These are phyloP conservation scores for Tubulanus polymorphus DNA, from an alignment of 2,888 invertebrate genomes.

Conservation along the genomic window DNA sequence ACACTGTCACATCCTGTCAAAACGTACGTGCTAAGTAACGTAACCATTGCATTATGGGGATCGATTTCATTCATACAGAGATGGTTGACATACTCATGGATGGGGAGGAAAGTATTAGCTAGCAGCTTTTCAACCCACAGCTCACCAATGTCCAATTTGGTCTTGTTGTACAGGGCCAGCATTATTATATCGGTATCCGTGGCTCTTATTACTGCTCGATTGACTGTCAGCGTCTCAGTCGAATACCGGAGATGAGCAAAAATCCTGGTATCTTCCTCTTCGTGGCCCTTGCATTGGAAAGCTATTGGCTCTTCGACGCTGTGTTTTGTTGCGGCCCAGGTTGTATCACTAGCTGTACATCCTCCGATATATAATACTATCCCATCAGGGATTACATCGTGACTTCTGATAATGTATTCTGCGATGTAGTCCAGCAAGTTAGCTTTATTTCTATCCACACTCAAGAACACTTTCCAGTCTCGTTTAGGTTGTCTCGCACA, in stretches of 20 bases:
- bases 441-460: background rate
- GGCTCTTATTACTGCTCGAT: background rate
- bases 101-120: background rate
- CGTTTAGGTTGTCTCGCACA: no score
- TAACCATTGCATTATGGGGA: background rate
- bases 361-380: background rate
- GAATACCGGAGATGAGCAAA: background rate
- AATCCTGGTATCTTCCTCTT: background rate
- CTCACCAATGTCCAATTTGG: no score
- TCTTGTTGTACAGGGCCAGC: background rate
- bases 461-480: background rate
- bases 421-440: background rate
- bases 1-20: slow-evolving; percentile 1
- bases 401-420: background rate
- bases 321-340: background rate
- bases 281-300: background rate
- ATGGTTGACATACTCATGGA: background rate
- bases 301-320: background rate
- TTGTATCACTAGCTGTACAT: background rate
- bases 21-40: background rate
- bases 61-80: background rate
- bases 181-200: background rate
- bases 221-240: background rate
- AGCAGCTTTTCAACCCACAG: background rate
- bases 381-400: background rate